Evolutionary conservation across 2,888 invertebrate species (phyloP).

Genomic region (Drosophila diplacantha): DNA sequence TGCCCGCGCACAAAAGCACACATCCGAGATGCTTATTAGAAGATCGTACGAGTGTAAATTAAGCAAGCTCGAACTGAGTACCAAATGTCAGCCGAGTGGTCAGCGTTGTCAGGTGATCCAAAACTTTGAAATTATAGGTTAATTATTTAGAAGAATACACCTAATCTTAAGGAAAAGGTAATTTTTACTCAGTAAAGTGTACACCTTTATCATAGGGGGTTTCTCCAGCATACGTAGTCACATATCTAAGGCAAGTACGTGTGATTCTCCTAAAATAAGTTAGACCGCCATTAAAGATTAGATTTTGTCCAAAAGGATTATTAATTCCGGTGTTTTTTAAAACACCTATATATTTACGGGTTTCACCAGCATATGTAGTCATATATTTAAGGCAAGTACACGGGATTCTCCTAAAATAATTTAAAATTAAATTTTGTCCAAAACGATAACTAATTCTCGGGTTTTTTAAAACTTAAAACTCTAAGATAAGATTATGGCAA

Average conservation of each 20-base stretch:
- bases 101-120: slow-evolving; percentile 19
- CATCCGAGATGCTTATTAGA: slow-evolving; percentile 44
- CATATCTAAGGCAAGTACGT: too few species aligned
- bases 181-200: neutral
- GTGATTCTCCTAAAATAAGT: neutral
- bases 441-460: neutral
- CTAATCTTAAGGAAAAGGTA: neutral
- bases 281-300: neutral
- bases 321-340: neutral
- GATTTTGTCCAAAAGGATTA: neutral
- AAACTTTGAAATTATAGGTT: slow-evolving; percentile 13
- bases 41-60: slow-evolving; percentile 67
- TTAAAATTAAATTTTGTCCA: neutral
- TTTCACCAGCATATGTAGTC: neutral
- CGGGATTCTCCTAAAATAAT: neutral
- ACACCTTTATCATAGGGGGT: neutral
- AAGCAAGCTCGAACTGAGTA: slow-evolving; percentile 24
- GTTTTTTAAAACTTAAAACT: too few species aligned
- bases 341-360: neutral
- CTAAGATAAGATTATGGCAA: neutral
- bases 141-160: neutral
- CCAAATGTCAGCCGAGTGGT: slow-evolving; percentile 16
- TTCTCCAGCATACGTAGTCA: neutral
- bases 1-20: slow-evolving; percentile 19
- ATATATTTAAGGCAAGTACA: too few species aligned